Evolutionary conservation across 2,888 invertebrate species (phyloP).

Genomic region (Margaritifera margaritifera): DNA sequence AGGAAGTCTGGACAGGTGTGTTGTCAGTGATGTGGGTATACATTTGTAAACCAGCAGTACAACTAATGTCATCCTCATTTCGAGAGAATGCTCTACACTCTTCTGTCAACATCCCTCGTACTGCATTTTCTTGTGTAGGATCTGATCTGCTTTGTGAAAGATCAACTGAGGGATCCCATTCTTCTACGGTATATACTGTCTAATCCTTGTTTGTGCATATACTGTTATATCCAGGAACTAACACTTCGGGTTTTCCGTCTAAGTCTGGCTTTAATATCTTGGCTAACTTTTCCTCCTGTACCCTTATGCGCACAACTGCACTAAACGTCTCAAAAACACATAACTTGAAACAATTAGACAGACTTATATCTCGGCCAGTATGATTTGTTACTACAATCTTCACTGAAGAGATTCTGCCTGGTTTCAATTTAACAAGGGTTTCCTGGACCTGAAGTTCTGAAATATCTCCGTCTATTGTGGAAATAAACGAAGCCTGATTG

Average conservation of each 20-base stretch:
- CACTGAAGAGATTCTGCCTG: neutral
- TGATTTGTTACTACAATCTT: no score
- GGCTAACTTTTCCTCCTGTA: no score
- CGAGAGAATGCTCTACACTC: slow-evolving; percentile 17
- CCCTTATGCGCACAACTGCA: neutral
- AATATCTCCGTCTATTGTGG: neutral
- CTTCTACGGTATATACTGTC: no score
- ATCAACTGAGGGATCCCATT: neutral
- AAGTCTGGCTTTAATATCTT: no score
- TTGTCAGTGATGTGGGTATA: slow-evolving; percentile 14
- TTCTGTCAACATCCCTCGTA: slow-evolving; percentile 12
- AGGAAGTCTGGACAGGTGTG: slow-evolving; percentile 18
- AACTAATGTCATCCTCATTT: slow-evolving; percentile 18
- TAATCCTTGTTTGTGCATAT: no score
- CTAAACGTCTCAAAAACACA: no score
- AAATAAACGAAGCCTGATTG: slow-evolving; percentile 1
- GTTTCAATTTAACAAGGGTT: slow-evolving; percentile 4
- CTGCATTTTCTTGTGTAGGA: slow-evolving; percentile 7
- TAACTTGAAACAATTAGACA: no score
- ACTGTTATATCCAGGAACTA: no score
- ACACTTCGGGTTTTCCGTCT: no score
- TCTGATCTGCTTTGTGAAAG: neutral
- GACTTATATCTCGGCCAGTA: neutral
- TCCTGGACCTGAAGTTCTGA: slow-evolving; percentile 1
- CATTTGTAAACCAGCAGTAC: slow-evolving; percentile 14